Base-by-base conservation (phyloP, 2,888 invertebrate genomes). In the Phengaris alcon region DNA sequence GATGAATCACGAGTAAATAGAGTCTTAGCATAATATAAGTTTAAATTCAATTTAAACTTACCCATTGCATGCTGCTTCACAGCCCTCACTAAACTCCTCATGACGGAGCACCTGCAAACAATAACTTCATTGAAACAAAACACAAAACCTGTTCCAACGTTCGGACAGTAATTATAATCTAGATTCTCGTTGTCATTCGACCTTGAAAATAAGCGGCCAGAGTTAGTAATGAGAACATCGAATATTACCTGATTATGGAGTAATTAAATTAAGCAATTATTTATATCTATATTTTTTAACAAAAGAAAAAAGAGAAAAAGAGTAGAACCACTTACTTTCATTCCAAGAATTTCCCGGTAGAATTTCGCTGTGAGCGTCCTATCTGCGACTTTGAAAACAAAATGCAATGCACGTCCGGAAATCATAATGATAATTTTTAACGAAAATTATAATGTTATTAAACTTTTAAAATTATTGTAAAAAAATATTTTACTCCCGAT, bases 51-150 rank as follows among this genome's bases (percentile, higher is more conserved):
- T 35, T 35, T 35, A 64, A 64, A 73, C 84, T 84, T 92, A 98
- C 98, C 99, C 99, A 95, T 99, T 99, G 88, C 99, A 99, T 73
- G 98, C 95, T 35, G 99, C 99, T 85, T 98, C 97, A 91, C 99
- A 99, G 2, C 99, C 99, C 88, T 99, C 97, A 78, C 96, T 95
- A 88, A 99, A 99, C 90, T 99, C 99, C 90, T 99, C 99, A 93
- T 99, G 99, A 76, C 99, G 95, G 77, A 99, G 91, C 75, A 99
- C 96, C 98, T 97, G 79, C 9, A 76, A 48, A 73, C 77, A 76
- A 73, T 22, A 73, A 52, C 15, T 7, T 12, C 44, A 55, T 57
- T 74, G 35, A 68, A 68, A 22, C 51, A 52, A 8, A 10, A 68
- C 7, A 44, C 22, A 44, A 52, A 72, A 72, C 72, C 22, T 54